Percentiles rank a stretch among this genome's conserved stretches.
Conservation (phyloP, 2,113 vertebrate species). For the Pseudorectes ferrugineus region DNA sequence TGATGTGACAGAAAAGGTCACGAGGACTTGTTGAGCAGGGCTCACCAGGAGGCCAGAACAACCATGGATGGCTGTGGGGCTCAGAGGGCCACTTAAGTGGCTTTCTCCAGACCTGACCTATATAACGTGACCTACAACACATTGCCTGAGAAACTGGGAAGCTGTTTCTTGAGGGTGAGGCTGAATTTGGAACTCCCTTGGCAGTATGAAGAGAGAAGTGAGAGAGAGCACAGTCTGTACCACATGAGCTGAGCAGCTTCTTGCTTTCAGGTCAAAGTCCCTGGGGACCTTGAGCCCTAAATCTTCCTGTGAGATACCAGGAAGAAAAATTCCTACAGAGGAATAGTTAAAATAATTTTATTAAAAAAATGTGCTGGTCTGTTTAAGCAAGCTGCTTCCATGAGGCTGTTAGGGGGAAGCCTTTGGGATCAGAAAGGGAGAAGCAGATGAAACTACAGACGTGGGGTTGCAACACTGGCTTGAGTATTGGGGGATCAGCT, state of each 20-base stretch:
- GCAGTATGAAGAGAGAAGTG: background rate
- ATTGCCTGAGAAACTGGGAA: background rate
- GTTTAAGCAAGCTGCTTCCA: background rate
- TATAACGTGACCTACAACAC: background rate
- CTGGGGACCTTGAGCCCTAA: background rate
- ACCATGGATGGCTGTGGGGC: background rate
- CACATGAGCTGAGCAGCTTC: background rate
- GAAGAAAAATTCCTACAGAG: background rate
- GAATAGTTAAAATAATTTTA: background rate
- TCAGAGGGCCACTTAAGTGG: background rate
- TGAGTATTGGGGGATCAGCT: background rate
- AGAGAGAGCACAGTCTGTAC: background rate
- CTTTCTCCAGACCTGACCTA: background rate
- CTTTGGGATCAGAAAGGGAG: background rate
- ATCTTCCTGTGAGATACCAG: background rate
- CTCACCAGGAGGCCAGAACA: background rate
- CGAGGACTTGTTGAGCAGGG: background rate
- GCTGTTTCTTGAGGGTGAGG: background rate
- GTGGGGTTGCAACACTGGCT: background rate
- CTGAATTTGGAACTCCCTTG: background rate
- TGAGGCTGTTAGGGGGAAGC: background rate
- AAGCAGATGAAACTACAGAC: background rate
- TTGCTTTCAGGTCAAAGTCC: background rate
- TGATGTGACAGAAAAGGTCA: background rate
- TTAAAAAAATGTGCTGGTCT: accelerated